Conservation (phyloP, 2,113 vertebrate species). For the Phodopus roborovskii region DNA sequence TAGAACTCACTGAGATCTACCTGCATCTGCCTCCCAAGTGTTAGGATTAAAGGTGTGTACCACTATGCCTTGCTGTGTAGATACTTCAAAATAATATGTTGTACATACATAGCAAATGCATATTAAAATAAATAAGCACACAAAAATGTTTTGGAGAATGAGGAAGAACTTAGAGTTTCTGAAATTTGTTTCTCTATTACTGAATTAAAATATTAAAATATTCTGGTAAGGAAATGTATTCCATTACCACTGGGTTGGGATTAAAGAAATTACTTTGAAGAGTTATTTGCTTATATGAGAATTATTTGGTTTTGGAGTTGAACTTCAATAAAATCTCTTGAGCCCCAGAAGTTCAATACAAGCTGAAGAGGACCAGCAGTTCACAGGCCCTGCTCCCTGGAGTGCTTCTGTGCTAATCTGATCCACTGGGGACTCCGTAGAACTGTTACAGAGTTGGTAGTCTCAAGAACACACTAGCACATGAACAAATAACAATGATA, state of each 20-base stretch:
- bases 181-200: constrained; percentile 26
- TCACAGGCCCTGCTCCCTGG: constrained; percentile 51
- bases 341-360: constrained; percentile 12
- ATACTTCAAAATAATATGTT: neutral
- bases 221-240: constrained; percentile 14
- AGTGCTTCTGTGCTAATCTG: neutral
- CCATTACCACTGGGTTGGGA: neutral
- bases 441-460: neutral
- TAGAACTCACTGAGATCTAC: neutral
- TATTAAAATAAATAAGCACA: neutral
- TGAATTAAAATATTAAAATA: constrained; percentile 63
- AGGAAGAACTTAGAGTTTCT: constrained; percentile 4
- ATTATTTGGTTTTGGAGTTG: neutral
- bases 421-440: constrained; percentile 6
- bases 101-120: neutral
- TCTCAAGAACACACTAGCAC: constrained; percentile 52
- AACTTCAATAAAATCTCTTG: constrained; percentile 31
- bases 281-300: neutral
- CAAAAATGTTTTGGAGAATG: neutral
- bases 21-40: neutral
- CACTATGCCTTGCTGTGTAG: neutral
- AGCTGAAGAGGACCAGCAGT: neutral
- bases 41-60: neutral
- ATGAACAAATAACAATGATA: constrained; percentile 19
- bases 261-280: constrained; percentile 24